A percentile compares a stretch with the other conserved stretches of the same genome.
These are phyloP conservation scores for Philaenus spumarius DNA, from an alignment of 1,140 invertebrate genomes.

Conservation along the genomic window DNA sequence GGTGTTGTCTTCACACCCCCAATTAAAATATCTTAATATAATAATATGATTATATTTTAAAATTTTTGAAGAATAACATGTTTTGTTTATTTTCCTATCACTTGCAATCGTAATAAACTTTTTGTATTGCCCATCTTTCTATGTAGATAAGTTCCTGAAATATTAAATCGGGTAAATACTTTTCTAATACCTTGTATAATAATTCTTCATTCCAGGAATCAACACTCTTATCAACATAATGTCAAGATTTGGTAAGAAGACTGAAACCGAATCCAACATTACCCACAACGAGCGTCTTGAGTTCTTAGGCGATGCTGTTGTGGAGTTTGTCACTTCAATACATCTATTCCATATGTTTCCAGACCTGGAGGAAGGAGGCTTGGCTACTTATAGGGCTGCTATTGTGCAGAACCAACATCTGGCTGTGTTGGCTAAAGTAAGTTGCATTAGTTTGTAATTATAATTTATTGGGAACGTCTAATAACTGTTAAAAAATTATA, in stretches of 20 bases:
- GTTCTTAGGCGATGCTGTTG: slow-evolving; percentile 96
- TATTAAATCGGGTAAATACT: too few relatives aligned
- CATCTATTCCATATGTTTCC: slow-evolving; percentile 98
- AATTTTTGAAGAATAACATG: background rate
- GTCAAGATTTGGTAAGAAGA: slow-evolving; percentile 82
- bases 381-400: slow-evolving; percentile 93
- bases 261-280: slow-evolving; percentile 88
- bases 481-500: too few relatives aligned
- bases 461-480: too few relatives aligned
- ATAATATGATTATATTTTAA: too few relatives aligned
- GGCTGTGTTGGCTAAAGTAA: slow-evolving; percentile 85
- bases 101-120: background rate
- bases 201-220: slow-evolving; percentile 75
- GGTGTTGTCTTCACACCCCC: too few relatives aligned
- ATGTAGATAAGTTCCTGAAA: too few relatives aligned
- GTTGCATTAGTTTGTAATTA: too few relatives aligned
- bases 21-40: too few relatives aligned
- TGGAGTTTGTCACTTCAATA: slow-evolving; percentile 93
- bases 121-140: too few relatives aligned
- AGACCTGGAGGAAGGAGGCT: slow-evolving; percentile 91
- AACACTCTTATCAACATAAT: slow-evolving; percentile 98
- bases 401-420: slow-evolving; percentile 98
- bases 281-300: slow-evolving; percentile 96
- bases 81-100: background rate
- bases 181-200: too few relatives aligned